Conservation (phyloP, 2,797 vertebrate species). For the Xenopus petersii region DNA sequence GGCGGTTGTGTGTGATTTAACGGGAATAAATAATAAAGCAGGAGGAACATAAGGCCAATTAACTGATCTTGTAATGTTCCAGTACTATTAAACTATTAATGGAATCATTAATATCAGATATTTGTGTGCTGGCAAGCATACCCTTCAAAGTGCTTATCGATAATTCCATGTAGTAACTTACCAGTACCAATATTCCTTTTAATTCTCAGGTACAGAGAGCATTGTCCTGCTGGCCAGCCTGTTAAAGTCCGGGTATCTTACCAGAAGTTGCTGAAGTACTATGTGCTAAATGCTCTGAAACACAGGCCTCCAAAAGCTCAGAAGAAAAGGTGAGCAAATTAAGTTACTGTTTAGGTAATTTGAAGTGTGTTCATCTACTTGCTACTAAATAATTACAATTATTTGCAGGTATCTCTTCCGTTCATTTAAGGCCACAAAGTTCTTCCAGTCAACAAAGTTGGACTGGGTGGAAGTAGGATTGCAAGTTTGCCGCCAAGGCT, state of each 20-base stretch:
- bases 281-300: conserved; percentile 95
- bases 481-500: conserved; percentile 96
- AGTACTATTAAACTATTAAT: no score
- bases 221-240: conserved; percentile 95
- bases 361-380: no score
- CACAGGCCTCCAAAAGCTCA: conserved; percentile 97
- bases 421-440: conserved; percentile 98
- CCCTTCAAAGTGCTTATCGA: no score
- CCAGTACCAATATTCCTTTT: no score
- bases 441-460: conserved; percentile 98
- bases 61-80: no score
- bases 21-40: no score
- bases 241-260: conserved; percentile 98
- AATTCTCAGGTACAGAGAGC: conserved; percentile 87
- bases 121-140: no score
- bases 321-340: conserved; percentile 84
- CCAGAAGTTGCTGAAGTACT: conserved; percentile 97
- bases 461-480: conserved; percentile 98
- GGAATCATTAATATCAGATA: no score
- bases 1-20: no score
- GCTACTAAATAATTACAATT: background rate
- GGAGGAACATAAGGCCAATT: no score
- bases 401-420: conserved; percentile 89
- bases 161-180: no score
- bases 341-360: no score